Percentiles rank a stretch among this genome's conserved stretches.
Evolutionary conservation across 2,797 vertebrate genomes (phyloP).

Genomic region (Crocidura indochinensis): DNA sequence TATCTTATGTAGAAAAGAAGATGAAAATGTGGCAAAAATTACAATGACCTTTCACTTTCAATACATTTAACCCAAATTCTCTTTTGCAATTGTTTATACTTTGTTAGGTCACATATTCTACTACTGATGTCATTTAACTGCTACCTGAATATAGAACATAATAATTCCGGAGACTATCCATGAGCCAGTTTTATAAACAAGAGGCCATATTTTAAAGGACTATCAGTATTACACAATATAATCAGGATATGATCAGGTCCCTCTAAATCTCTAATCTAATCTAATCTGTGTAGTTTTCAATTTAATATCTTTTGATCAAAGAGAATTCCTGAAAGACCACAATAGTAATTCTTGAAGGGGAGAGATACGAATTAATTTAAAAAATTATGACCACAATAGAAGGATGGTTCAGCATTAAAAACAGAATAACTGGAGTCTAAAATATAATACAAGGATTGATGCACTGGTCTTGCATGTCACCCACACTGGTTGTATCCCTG

Average conservation of each 20-base stretch:
- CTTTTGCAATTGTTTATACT: not conserved
- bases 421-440: not conserved
- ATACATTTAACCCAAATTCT: not conserved
- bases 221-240: slow-evolving; percentile 1
- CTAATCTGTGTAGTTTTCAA: too few species aligned
- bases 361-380: slow-evolving; percentile 14
- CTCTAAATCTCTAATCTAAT: not conserved
- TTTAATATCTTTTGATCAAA: too few species aligned
- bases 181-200: slow-evolving; percentile 53
- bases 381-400: not conserved
- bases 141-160: not conserved
- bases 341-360: not conserved
- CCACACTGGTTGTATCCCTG: not conserved
- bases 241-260: slow-evolving; percentile 2
- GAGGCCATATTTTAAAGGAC: slow-evolving; percentile 43
- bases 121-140: not conserved
- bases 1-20: not conserved
- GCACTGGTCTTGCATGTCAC: not conserved
- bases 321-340: slow-evolving; percentile 4
- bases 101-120: not conserved
- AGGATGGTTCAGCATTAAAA: not conserved
- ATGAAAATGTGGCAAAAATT: not conserved
- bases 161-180: not conserved
- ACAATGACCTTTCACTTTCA: slow-evolving; percentile 6
- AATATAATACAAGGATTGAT: not conserved